Base-by-base conservation (phyloP, 2,113 vertebrate species). In the Pandion haliaetus region DNA sequence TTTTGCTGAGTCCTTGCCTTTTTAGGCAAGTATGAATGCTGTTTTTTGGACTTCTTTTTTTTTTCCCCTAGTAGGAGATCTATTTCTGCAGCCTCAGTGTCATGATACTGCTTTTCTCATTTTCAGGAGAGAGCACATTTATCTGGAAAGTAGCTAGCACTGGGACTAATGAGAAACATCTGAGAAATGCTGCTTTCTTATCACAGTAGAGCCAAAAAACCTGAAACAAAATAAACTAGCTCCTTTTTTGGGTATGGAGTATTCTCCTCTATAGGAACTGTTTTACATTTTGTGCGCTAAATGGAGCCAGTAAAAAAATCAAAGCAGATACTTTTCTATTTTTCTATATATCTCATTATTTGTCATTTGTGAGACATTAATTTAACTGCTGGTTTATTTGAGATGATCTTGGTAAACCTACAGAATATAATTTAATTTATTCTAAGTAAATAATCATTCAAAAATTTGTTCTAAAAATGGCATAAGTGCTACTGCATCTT, bases 141-240 rank as follows among this genome's bases (percentile, higher is more conserved):
- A 72, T 97, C 77, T 96, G 95, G 92, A 87, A 95, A 40, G 2
- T 61, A 72, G 67, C 57, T 94, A 79, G 44, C 26, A 36, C n/a
- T 86, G 58, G 29, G 52, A 77, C 89, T 95, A 96, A 95, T 20
- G 16, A 91, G 85, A 96, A 97, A 93, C 96, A 94, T 87, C 78
- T 93, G 96, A 95, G 66, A 93, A 89, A 86, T 38, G 70, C 42
- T 88, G n/a, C 45, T 88, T 89, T 82, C 84, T 91, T 97, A 95
- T 71, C 23, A 12, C 32, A 85, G 26, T 52, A 74, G n/a, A 52
- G 93, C 77, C 93, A 96, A 93, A 91, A 95, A 91, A 28, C 9
- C 29, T 67, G 36, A 85, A 91, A 67, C 40, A 85, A 91, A 95
- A 82, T 32, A 86, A 95, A 82, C 26, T 72, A 85, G 21, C 42